Evolutionary conservation across 2,888 invertebrate species (phyloP).

Genomic region (Rugalucina vietnamica): DNA sequence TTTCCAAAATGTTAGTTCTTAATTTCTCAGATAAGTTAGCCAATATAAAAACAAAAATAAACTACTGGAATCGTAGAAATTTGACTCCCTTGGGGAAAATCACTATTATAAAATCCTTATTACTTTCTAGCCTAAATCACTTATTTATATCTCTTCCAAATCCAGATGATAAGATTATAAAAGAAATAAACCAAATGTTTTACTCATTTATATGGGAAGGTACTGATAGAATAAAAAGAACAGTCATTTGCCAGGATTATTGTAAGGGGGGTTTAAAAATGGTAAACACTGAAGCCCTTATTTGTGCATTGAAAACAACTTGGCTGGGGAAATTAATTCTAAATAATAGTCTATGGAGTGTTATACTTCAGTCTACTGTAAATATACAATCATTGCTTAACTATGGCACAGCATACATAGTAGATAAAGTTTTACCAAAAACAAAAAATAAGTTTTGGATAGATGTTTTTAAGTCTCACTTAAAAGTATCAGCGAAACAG

Average conservation of each 20-base stretch:
- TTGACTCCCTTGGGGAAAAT: conserved; percentile 26
- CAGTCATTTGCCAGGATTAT: conserved; percentile 3
- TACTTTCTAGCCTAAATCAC: conserved; percentile 16
- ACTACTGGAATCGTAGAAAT: conserved; percentile 5
- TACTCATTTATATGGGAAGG: conserved; percentile 27
- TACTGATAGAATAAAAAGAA: conserved; percentile 12
- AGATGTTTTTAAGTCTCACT: not conserved
- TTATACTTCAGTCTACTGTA: not conserved
- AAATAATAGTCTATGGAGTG: not conserved
- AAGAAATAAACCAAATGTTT: conserved; percentile 6
- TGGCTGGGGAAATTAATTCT: conserved; percentile 17
- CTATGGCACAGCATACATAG: not conserved
- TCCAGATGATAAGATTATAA: not conserved
- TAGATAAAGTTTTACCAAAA: not conserved
- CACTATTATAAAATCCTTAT: conserved; percentile 18
- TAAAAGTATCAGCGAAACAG: not conserved
- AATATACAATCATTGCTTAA: not conserved
- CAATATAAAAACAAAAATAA: conserved; percentile 8
- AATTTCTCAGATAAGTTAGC: conserved; percentile 6
- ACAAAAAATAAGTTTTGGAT: not conserved
- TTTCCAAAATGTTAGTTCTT: not conserved
- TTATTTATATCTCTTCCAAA: conserved; percentile 21
- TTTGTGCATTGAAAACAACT: conserved; percentile 19
- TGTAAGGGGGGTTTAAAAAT: conserved; percentile 17
- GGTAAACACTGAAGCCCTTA: conserved; percentile 1